Evolutionary conservation across 2,888 invertebrate genomes (phyloP), one percentile per base, ranked within the genome.

Genomic region (Clusia tigrina): DNA sequence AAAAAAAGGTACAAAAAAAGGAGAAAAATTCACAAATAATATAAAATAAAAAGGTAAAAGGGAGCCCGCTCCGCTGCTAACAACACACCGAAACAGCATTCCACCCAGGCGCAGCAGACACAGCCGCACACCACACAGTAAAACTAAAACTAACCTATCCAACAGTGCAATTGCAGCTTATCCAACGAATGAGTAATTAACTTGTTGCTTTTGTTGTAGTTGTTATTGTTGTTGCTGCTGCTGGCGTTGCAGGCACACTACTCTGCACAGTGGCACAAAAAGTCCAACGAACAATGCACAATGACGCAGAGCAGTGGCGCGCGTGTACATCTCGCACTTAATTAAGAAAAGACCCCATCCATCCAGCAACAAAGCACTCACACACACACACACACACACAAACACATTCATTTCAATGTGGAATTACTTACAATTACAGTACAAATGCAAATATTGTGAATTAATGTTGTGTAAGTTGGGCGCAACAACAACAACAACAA

Each of bases 141-240:
- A 48, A 48, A 5, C 20, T 15, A 20, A 48, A 48, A 18, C 48
- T 48, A 48, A 48, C 48, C 48, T 48, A 48, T 5, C 48, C 20
- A 22, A 48, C 22, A 20, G 22, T 48, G 48, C 48, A 22, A 48
- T 18, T 15, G 48, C 48, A 48, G 22, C 18, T 48, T 48, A 15
- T 2, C 18, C 48, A 48, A 48, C 5, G 48, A 22, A 48, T 48
- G 48, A 48, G 15, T 48, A 22, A 48, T 48, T 48, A 48, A 48
- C 48, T 48, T 48, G 48, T 48, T 48, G 48, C 48, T 20, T 18
- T 20, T 24, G 53, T 53, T 53, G 15, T 2, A 22, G 32, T 15
- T 26, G 56, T 57, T 64, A 54, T 59, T 67, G 62, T 26, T 59
- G 67, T 53, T 62, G 60, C 52, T 58, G 32, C 18, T 54, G 51